A percentile compares a stretch with the other conserved stretches of the same genome.
Evolutionary conservation across 2,797 vertebrate species (phyloP).

Genomic region (Poliocrania exsul): DNA sequence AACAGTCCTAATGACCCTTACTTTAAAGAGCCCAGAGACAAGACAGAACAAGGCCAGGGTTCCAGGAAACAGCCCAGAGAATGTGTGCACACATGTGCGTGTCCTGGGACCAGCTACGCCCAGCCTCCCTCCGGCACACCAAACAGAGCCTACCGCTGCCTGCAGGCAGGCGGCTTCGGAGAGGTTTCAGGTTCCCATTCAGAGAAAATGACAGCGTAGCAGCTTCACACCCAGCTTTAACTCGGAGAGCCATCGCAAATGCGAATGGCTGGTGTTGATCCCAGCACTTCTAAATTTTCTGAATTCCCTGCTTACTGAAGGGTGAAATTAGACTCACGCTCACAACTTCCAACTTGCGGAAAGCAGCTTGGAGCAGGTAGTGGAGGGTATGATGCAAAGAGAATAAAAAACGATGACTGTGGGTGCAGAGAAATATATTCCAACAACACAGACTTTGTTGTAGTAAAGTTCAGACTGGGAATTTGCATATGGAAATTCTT

Average conservation of each 20-base stretch:
- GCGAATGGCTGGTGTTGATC: not conserved
- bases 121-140: not conserved
- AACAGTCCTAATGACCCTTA: conserved; percentile 45
- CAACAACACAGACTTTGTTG: conserved; percentile 19
- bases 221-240: not conserved
- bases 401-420: not conserved
- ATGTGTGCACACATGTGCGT: not conserved
- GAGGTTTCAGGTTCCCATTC: not conserved
- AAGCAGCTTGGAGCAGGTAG: not conserved
- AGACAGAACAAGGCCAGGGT: conserved; percentile 45
- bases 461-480: conserved; percentile 41
- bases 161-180: not conserved
- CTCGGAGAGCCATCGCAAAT: not conserved
- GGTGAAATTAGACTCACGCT: conserved; percentile 48
- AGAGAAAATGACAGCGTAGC: not conserved
- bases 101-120: not conserved
- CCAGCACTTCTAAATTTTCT: conserved; percentile 24
- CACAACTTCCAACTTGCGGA: not conserved
- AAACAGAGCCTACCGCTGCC: not conserved
- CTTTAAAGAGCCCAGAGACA: conserved; percentile 35
- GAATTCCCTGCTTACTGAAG: conserved; percentile 52
- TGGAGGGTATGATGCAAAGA: not conserved
- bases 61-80: not conserved
- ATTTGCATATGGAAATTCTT: conserved; percentile 63
- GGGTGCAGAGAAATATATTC: conserved; percentile 23